phyloP scores from a whole-genome alignment of 2,797 vertebrate species.

The Tenualosa ilisha region DNA sequence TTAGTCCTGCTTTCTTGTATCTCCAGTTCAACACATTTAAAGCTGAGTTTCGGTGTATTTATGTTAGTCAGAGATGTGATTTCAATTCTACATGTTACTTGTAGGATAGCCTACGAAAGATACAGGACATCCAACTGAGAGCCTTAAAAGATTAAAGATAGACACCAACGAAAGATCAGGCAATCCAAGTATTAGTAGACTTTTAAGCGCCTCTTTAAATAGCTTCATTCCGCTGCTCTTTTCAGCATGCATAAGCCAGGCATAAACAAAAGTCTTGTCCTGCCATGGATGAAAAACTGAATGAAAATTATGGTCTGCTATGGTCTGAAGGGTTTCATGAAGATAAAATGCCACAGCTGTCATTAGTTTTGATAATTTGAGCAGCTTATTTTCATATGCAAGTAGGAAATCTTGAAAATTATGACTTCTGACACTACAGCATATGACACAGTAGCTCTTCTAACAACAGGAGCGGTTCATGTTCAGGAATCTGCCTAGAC shows the following conservation, averaged over 20 bases:
- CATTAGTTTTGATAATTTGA: neutral
- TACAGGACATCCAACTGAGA: neutral
- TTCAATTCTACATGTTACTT: neutral
- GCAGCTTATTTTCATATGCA: neutral
- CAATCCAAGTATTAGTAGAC: neutral
- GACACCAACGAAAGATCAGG: neutral
- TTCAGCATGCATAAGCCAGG: no score
- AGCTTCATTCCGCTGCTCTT: no score
- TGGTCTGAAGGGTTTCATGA: neutral
- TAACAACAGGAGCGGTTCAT: neutral
- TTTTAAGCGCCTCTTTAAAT: neutral
- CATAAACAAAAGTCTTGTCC: neutral
- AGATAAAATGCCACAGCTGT: neutral
- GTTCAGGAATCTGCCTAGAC: neutral
- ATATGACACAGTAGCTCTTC: neutral
- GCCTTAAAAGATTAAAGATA: neutral
- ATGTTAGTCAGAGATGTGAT: neutral
- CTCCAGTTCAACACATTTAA: neutral
- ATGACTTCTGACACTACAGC: neutral
- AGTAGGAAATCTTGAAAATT: neutral
- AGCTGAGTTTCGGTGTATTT: no score
- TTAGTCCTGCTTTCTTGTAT: neutral
- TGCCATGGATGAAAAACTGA: neutral
- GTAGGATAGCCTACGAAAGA: neutral
- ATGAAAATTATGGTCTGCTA: neutral